Conservation (phyloP, 92 coral and sea anemone genomes). For the Bergia sp. region DNA sequence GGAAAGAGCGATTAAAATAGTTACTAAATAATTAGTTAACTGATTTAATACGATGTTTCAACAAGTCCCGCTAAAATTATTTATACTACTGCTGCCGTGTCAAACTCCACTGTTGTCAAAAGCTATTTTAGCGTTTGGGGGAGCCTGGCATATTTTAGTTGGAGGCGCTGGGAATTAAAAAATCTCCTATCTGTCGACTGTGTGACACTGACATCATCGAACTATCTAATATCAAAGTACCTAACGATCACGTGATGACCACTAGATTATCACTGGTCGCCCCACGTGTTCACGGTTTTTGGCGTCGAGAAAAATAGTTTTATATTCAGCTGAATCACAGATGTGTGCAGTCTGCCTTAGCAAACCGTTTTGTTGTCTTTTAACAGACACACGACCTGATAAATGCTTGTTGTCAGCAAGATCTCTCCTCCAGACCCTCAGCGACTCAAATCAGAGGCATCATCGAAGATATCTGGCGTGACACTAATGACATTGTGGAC, state of each 20-base stretch:
- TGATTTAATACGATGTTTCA: too few relatives aligned
- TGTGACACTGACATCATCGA: not conserved
- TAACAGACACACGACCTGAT: constrained; percentile 7
- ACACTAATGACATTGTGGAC: constrained; percentile 17
- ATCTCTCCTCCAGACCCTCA: not conserved
- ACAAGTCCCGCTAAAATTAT: too few relatives aligned
- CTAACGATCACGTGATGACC: not conserved
- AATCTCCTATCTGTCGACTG: too few relatives aligned
- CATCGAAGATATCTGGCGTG: constrained; percentile 22
- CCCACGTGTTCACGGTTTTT: not conserved
- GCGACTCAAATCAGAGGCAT: not conserved
- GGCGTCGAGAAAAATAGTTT: not conserved
- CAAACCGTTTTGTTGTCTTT: not conserved
- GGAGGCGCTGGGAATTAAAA: too few relatives aligned
- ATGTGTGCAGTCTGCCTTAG: too few relatives aligned
- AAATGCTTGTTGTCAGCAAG: not conserved
- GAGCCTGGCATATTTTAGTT: too few relatives aligned
- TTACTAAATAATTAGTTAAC: too few relatives aligned
- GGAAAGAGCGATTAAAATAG: not conserved
- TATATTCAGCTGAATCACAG: too few relatives aligned
- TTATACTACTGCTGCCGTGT: too few relatives aligned
- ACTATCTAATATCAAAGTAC: not conserved
- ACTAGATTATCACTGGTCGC: not conserved
- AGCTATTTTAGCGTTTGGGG: too few relatives aligned
- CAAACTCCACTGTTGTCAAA: too few relatives aligned